These are phyloP conservation scores for Neopipo cinnamomea DNA, from an alignment of 2,113 vertebrate genomes.

Conservation along the genomic window DNA sequence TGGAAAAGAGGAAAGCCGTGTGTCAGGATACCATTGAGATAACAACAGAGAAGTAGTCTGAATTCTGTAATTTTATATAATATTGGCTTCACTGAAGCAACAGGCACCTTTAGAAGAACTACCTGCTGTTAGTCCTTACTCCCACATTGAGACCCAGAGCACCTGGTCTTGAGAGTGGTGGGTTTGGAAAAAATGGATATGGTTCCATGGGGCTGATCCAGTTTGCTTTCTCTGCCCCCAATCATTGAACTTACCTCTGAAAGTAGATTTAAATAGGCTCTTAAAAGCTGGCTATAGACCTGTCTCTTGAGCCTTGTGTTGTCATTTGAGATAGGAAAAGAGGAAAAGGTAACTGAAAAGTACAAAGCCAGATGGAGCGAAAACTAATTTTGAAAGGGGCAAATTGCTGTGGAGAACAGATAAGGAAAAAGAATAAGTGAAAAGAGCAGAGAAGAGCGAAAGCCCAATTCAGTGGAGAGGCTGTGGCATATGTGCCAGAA, in stretches of 20 bases:
- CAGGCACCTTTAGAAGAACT: background rate
- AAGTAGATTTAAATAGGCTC: background rate
- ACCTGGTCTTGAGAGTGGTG: background rate
- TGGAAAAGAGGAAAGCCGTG: background rate
- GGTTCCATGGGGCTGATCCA: background rate
- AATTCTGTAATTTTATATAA: background rate
- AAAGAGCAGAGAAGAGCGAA: background rate
- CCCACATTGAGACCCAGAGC: background rate
- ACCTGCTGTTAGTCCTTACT: background rate
- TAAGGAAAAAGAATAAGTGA: constrained; percentile 13
- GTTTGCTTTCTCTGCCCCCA: background rate
- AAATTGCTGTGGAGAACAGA: constrained; percentile 17
- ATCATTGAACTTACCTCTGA: background rate
- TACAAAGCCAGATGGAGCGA: background rate
- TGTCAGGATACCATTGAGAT: background rate
- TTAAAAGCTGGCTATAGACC: background rate
- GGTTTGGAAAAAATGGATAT: background rate
- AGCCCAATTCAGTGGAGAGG: background rate
- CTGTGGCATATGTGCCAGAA: background rate
- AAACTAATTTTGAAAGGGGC: background rate
- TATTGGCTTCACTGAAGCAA: background rate
- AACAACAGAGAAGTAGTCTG: background rate
- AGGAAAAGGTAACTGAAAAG: background rate
- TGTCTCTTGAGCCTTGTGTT: background rate
- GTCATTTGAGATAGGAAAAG: background rate